Evolutionary conservation across 2,113 vertebrate genomes (phyloP).

Genomic region (Donacobius atricapilla): DNA sequence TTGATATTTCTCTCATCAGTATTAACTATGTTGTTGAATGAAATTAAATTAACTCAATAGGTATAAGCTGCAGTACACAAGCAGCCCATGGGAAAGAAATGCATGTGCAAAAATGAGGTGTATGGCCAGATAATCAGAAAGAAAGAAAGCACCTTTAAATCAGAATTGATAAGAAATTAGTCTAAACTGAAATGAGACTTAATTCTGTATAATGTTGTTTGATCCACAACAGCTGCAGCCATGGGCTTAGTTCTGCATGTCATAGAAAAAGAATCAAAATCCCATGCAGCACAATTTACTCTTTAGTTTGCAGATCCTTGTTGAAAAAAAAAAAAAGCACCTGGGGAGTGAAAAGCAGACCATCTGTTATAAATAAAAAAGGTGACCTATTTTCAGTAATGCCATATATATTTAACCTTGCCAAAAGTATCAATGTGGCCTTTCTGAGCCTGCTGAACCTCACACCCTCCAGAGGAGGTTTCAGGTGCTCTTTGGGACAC

Average conservation of each 20-base stretch:
- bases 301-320: background rate
- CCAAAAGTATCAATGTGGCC: fast-evolving
- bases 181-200: background rate
- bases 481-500: background rate
- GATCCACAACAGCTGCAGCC: background rate
- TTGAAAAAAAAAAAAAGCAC: background rate
- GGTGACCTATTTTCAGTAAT: background rate
- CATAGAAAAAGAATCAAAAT: background rate
- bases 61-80: background rate
- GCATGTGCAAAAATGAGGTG: background rate
- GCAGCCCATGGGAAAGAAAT: background rate
- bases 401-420: background rate
- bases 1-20: background rate
- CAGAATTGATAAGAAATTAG: background rate
- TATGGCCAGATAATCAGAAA: background rate
- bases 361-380: background rate
- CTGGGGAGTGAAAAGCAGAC: background rate
- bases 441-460: background rate
- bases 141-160: background rate
- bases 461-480: background rate
- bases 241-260: background rate
- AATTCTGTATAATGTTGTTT: background rate
- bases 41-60: background rate
- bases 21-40: background rate
- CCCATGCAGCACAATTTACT: background rate